Evolutionary conservation across 2,888 invertebrate genomes (phyloP), one percentile per base, ranked within the genome.

Genomic region (Trissolcus japonicus): DNA sequence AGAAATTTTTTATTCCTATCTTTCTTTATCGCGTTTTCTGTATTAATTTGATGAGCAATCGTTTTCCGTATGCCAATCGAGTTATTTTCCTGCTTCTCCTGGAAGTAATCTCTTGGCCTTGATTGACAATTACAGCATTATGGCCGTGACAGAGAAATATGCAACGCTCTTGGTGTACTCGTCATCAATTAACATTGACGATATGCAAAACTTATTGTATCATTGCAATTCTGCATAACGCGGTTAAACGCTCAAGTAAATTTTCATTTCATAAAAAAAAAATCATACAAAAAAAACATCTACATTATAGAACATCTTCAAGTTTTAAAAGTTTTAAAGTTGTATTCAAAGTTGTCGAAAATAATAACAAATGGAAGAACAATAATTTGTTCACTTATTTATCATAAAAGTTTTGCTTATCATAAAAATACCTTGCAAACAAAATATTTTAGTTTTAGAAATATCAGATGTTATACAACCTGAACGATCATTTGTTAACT

Each of bases 111-210:
- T 81, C 79, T 80, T 73, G 78, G 51, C 61, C 71, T 79, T 80
- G 82, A 82, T 82, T 81, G 81, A 74, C 80, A 81, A 80, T 81
- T 81, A 81, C 78, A 78, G 80, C 77, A 63, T 74, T 78, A 81
- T 79, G 73, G 66, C 78, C 79, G 71, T 72, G 76, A 78, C 78
- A 62, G 71, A 59, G 66, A 65, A 55, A 56, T 9, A 17, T 29
- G 60, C 48, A 54, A 55, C 13, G 35, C 19, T 50, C 54, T 13
- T n/a, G 50, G 40, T 57, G 53, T 43, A 60, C 46, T 61, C 54
- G 48, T 68, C 61, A 55, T 68, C 60, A 17, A 25, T 43, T 61
- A 54, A 40, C 61, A 61, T 55, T 56, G 41, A 50, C 56, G 56
- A 55, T 56, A 56, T 41, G 68, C 68, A 69, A 61, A 51, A 21